These are phyloP conservation scores for Bombus soroeensis DNA, from an alignment of 1,140 invertebrate genomes.

Conservation along the genomic window DNA sequence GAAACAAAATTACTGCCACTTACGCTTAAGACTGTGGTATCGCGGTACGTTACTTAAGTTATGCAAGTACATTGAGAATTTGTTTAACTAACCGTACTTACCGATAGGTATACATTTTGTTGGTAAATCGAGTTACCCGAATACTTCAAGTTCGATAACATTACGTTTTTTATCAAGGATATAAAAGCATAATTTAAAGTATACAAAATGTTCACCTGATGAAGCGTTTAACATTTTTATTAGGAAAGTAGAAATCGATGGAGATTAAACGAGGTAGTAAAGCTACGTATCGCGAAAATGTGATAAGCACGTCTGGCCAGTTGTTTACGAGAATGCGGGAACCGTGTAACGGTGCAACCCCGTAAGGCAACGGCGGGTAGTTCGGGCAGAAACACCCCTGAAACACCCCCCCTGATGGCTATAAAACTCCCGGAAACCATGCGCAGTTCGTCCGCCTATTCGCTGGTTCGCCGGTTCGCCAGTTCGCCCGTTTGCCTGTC, in stretches of 20 bases:
- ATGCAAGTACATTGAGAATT: too few species aligned
- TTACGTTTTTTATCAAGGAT: background rate
- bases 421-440: constrained; percentile 70
- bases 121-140: too few species aligned
- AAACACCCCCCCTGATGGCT: constrained; percentile 65
- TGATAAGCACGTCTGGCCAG: constrained; percentile 67
- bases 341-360: constrained; percentile 64
- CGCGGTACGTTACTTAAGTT: too few species aligned
- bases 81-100: too few species aligned
- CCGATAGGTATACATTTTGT: too few species aligned
- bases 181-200: background rate
- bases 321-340: constrained; percentile 71
- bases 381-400: constrained; percentile 57
- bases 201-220: background rate
- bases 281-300: constrained; percentile 58
- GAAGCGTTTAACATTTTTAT: constrained; percentile 25
- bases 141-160: too few species aligned
- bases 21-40: too few species aligned
- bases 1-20: too few species aligned
- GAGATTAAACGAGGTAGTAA: constrained; percentile 38
- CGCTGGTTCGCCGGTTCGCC: constrained; percentile 59
- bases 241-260: constrained; percentile 36
- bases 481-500: constrained; percentile 56
- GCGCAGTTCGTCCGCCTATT: constrained; percentile 64
- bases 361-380: constrained; percentile 65